Evolutionary conservation across 2,113 vertebrate genomes (phyloP), one percentile per base, ranked within the genome.

Genomic region (Lophius piscatorius): DNA sequence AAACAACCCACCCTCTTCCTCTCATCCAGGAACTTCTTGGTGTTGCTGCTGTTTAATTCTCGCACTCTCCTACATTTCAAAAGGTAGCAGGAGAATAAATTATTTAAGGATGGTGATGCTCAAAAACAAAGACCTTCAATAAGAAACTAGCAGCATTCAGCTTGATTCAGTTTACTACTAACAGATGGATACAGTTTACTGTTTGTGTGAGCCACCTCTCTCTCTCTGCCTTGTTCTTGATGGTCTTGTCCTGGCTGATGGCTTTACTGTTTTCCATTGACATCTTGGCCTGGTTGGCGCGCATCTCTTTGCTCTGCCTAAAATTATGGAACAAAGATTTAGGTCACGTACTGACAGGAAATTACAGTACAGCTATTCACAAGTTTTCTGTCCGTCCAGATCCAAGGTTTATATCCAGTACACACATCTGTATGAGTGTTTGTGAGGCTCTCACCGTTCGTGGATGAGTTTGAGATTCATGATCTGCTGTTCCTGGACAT

Each of bases 211-310:
- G 90, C 84, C 86, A 97, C 97, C 97, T 96, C 87, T 99, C 97
- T 63, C 97, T 88, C 77, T 98, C 97, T 3, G 97, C 97, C 89
- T 99, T 99, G 87, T 99, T 99, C 89, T 98, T 99, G 85, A 99
- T 99, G 65, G 90, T 93, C 86, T 99, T 98, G 84, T 99, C 97
- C 80, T 98, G 96, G 85, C 95, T 98, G 89, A 99, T 98, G 80
- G 95, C 97, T 94, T 98, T 99, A 87, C 96, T 96, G 83, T 98
- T 98, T 80, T 99, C 97, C 97, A 99, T 99, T 45, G 97, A 98
- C 66, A 93, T 92, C 91, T 99, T 99, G 23, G 97, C 96, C 83
- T 99, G 97, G 84, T 97, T 98, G 34, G 94, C 95, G 21, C 94
- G 90, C 97, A 98, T 99, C 78, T 99, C 96, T 81, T 99, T 98